Conservation (phyloP, 2,113 vertebrate genomes). For the Cettia cetti region DNA sequence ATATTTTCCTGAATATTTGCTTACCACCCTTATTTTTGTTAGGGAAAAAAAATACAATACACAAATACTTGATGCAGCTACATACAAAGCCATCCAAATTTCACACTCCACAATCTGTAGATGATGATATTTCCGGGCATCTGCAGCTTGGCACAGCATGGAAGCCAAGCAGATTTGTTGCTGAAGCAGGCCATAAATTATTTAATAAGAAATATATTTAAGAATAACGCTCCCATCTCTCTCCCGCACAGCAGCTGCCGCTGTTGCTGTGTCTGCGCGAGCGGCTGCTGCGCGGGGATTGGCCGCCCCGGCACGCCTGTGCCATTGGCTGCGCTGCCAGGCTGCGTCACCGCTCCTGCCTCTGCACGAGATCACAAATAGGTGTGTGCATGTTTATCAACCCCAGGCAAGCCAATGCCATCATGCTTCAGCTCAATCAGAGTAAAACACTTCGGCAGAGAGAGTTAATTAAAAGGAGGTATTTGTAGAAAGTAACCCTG, state of each 20-base stretch:
- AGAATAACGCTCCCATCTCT: slow-evolving; percentile 15
- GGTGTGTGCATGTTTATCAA: slow-evolving; percentile 10
- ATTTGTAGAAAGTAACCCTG: not conserved
- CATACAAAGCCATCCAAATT: slow-evolving; percentile 63
- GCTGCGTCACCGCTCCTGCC: not conserved
- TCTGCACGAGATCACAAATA: not conserved
- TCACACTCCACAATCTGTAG: slow-evolving; percentile 62
- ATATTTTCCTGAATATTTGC: slow-evolving; percentile 58
- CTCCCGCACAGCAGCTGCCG: slow-evolving; percentile 18
- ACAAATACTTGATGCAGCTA: slow-evolving; percentile 53
- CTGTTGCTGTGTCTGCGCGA: slow-evolving; percentile 25
- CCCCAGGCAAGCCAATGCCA: slow-evolving; percentile 1
- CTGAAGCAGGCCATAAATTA: slow-evolving; percentile 60
- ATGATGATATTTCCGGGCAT: slow-evolving; percentile 60
- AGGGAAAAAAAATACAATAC: slow-evolving; percentile 48
- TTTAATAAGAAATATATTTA: slow-evolving; percentile 60
- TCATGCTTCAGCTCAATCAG: not conserved
- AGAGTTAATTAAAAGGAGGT: not conserved
- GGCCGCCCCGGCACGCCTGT: not conserved
- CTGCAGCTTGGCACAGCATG: slow-evolving; percentile 64
- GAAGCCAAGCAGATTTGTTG: slow-evolving; percentile 64
- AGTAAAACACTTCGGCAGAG: not conserved
- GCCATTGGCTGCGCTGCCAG: not conserved
- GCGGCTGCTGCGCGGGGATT: slow-evolving; percentile 13
- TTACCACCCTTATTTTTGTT: slow-evolving; percentile 53